Conservation (phyloP, 2,888 invertebrate genomes). For the Eilema sororculum region DNA sequence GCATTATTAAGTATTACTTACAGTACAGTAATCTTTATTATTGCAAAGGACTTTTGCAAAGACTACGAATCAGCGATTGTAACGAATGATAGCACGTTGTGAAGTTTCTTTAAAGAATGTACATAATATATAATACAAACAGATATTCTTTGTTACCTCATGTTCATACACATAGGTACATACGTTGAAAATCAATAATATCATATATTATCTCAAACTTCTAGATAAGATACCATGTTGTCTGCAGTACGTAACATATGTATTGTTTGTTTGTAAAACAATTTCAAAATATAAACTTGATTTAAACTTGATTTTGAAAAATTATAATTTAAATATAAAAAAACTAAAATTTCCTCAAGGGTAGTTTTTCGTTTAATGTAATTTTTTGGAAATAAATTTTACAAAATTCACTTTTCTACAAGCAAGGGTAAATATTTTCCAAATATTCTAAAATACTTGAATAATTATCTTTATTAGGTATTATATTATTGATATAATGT, state of each 20-base stretch:
- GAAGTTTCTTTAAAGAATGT: no score
- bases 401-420: background rate
- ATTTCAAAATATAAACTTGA: background rate
- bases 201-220: constrained; percentile 19
- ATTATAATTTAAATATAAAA: background rate
- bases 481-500: background rate
- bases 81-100: no score
- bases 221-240: background rate
- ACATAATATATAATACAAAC: background rate
- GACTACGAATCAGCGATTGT: no score
- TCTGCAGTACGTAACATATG: background rate
- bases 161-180: background rate
- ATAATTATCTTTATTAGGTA: background rate
- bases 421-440: background rate
- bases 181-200: background rate
- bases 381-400: background rate
- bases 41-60: no score
- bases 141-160: background rate
- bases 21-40: no score
- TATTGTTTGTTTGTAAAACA: background rate
- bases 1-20: no score
- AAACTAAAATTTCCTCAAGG: background rate
- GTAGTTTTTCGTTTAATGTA: background rate
- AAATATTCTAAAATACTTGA: background rate
- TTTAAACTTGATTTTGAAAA: no score